Evolutionary conservation across 2,113 vertebrate genomes (phyloP).

Genomic region (Amblyornis subalaris): DNA sequence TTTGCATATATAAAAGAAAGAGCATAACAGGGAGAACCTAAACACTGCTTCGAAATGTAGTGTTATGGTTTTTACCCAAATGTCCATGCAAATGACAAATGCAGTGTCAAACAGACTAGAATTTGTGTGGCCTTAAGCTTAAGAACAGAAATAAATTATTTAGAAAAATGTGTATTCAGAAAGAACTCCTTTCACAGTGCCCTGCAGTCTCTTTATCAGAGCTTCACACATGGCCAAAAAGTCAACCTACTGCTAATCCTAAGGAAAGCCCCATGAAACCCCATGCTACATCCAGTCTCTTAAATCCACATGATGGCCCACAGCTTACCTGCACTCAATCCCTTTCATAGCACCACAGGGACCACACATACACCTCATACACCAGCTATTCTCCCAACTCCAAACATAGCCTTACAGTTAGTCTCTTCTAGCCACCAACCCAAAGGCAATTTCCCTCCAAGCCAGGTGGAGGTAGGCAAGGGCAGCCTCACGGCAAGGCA

Average conservation of each 20-base stretch:
- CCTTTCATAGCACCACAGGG: neutral
- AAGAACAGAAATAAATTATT: neutral
- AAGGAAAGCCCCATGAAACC: neutral
- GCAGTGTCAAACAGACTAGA: neutral
- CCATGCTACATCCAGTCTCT: neutral
- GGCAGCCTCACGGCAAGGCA: neutral
- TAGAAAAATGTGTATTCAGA: neutral
- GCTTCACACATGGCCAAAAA: neutral
- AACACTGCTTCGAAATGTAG: neutral
- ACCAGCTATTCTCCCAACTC: neutral
- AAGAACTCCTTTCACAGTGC: neutral
- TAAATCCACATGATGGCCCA: neutral
- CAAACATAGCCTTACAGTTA: neutral
- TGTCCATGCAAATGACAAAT: neutral
- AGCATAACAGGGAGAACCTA: neutral
- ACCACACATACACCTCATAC: neutral
- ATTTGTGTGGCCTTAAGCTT: neutral
- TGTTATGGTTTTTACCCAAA: neutral
- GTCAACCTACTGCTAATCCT: neutral
- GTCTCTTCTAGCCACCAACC: neutral
- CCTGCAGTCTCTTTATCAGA: neutral
- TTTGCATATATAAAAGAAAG: neutral
- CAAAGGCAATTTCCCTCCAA: neutral
- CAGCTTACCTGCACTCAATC: neutral
- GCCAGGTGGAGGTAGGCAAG: neutral